These are phyloP conservation scores for Oikopleura dioica DNA, from an alignment of 23 tunicate genomes.

Conservation along the genomic window DNA sequence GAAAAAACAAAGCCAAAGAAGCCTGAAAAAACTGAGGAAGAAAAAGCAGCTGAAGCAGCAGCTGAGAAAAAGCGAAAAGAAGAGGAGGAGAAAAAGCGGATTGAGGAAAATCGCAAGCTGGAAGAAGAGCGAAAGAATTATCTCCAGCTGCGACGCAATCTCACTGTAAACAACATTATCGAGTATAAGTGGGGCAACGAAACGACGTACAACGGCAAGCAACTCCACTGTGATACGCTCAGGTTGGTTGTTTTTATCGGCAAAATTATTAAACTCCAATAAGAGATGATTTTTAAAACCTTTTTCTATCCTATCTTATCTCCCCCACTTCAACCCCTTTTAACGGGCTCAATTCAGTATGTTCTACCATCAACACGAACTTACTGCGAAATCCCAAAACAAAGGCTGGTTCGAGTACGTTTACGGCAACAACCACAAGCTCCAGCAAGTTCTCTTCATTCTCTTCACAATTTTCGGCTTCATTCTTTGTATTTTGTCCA, in stretches of 20 bases:
- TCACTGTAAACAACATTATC: not conserved
- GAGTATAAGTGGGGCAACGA: not conserved
- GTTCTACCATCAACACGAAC: not conserved
- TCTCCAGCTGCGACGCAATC: not conserved
- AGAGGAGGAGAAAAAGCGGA: not conserved
- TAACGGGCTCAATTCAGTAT: not conserved
- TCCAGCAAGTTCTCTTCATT: conserved; percentile 56
- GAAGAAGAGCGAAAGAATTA: not conserved
- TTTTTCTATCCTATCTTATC: not conserved
- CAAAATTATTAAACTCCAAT: not conserved
- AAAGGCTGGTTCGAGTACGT: conserved; percentile 21
- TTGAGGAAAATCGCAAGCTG: not conserved
- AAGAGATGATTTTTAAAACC: not conserved
- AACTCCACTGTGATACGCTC: no score
- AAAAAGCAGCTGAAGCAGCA: not conserved
- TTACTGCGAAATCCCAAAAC: conserved; percentile 13
- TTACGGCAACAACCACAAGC: conserved; percentile 8
- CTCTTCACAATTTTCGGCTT: conserved; percentile 60
- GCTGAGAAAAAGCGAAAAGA: conserved; percentile 4
- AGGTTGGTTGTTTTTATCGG: no score
- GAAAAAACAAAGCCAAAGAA: no score
- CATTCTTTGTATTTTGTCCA: conserved; percentile 30
- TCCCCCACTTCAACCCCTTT: not conserved
- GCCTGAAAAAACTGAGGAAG: not conserved
- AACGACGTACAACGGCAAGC: not conserved